Percentiles rank a stretch among this genome's conserved stretches.
Conservation (phyloP, 2,888 invertebrate genomes). For the Siphonodentalium dalli region DNA sequence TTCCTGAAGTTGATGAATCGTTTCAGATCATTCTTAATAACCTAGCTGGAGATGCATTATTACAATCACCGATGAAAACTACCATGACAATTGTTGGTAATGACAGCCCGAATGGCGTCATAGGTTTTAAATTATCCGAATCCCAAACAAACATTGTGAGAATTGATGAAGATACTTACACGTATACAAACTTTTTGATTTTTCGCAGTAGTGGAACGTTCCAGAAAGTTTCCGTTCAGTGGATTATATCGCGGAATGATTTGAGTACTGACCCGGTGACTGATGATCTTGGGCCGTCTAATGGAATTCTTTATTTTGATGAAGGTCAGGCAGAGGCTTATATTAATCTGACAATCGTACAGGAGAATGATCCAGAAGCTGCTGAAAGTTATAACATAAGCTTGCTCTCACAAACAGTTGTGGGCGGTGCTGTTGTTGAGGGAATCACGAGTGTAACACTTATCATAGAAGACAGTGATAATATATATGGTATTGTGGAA, state of each 20-base stretch:
- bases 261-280: too few species aligned
- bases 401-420: slow-evolving; percentile 39
- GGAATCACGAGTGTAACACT: slow-evolving; percentile 43
- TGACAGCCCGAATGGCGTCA: slow-evolving; percentile 56
- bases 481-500: slow-evolving; percentile 56
- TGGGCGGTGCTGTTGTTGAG: slow-evolving; percentile 51
- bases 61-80: slow-evolving; percentile 35
- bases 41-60: slow-evolving; percentile 49
- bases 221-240: slow-evolving; percentile 51
- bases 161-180: slow-evolving; percentile 48
- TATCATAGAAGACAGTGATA: slow-evolving; percentile 61
- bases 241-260: slow-evolving; percentile 45
- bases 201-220: slow-evolving; percentile 47
- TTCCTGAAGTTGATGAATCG: slow-evolving; percentile 52
- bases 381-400: slow-evolving; percentile 48
- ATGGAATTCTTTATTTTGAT: slow-evolving; percentile 36
- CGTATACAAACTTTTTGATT: slow-evolving; percentile 36
- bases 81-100: slow-evolving; percentile 55
- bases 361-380: slow-evolving; percentile 51
- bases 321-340: slow-evolving; percentile 35
- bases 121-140: slow-evolving; percentile 38
- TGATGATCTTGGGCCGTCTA: slow-evolving; percentile 29
- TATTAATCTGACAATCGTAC: slow-evolving; percentile 41
- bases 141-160: slow-evolving; percentile 25
- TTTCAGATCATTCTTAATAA: slow-evolving; percentile 38